Evolutionary conservation across 2,888 invertebrate species (phyloP).

Genomic region (Watsonalla cultraria): DNA sequence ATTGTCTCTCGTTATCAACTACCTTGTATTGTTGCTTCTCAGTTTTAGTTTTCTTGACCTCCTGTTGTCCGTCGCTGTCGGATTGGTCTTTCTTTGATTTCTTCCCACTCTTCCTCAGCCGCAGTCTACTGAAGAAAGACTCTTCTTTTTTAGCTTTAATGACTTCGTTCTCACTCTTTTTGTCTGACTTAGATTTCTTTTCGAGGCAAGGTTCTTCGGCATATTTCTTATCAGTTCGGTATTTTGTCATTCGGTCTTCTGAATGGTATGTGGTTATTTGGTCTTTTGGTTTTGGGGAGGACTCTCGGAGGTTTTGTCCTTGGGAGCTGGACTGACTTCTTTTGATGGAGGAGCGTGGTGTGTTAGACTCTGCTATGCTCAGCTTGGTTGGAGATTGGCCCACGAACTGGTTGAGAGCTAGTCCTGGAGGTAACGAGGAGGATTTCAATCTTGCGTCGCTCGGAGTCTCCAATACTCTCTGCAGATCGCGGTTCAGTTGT

Average conservation of each 20-base stretch:
- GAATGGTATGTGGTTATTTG: slow-evolving; percentile 43
- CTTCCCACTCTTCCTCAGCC: slow-evolving; percentile 84
- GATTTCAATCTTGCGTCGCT: slow-evolving; percentile 80
- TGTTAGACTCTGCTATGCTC: slow-evolving; percentile 65
- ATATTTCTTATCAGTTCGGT: slow-evolving; percentile 58
- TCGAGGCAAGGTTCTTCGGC: slow-evolving; percentile 71
- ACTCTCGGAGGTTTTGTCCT: slow-evolving; percentile 58
- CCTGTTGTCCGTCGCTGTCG: slow-evolving; percentile 60
- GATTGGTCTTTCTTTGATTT: slow-evolving; percentile 80
- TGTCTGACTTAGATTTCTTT: slow-evolving; percentile 71
- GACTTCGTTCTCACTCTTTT: slow-evolving; percentile 70
- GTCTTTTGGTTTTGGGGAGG: slow-evolving; percentile 48
- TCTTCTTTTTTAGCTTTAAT: slow-evolving; percentile 76
- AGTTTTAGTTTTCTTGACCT: slow-evolving; percentile 59
- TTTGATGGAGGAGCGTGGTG: slow-evolving; percentile 68
- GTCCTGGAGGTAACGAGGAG: slow-evolving; percentile 81
- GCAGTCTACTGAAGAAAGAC: slow-evolving; percentile 82
- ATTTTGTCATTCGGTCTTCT: slow-evolving; percentile 55
- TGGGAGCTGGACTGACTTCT: slow-evolving; percentile 74
- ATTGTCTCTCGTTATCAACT: slow-evolving; percentile 53
- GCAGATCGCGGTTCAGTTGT: slow-evolving; percentile 60
- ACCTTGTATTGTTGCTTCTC: slow-evolving; percentile 62
- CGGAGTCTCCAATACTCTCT: slow-evolving; percentile 60
- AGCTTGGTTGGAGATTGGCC: slow-evolving; percentile 74
- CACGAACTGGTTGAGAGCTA: slow-evolving; percentile 72